Base-by-base conservation (phyloP, 2,113 vertebrate species). In the Poecile atricapillus region DNA sequence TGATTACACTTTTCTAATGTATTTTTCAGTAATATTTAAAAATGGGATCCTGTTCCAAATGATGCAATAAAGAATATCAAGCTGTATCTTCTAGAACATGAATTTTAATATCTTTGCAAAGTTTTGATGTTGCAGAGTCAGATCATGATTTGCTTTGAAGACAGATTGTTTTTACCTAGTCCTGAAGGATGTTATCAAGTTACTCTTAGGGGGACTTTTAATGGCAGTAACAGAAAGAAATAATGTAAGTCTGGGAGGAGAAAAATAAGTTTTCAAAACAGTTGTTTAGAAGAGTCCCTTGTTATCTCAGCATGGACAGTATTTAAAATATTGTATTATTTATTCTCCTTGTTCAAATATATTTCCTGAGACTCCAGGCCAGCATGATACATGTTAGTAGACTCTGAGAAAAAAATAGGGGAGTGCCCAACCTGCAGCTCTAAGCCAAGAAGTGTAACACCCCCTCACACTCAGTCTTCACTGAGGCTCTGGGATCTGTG, bases 1-100 rank as follows among this genome's bases (percentile, higher is more conserved):
- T 24, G 28, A 82, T 89, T 89, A 46, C 7, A 25, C 15, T 89
- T 90, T 81, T 78, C 37, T 87, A 67, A 73, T 73, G 15, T 27
- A 76, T 93, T 91, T 95, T 95, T 85, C 39, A 79, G 50, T 90
- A 85, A 74, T 37, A 65, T 78, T 91, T 94, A 35, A 93, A 89
- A 94, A 69, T 25, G 18, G 9, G 11, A 63, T 95, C 47, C 12
- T 90, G 81, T 83, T 90, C 30, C 56, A 90, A 86, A 89, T 60
- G 41, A 68, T 86, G n/a, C 33, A 52, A 71, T 86, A 78, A 91
- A 56, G 24, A 90, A 33, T 77, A 77, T 78, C 47, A 96, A 68
- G 21, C 56, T 71, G 30, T 15, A 33, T 78, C n/a, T 91, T 90
- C 79, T 71, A 83, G 41, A 93, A 68, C 41, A 81, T 60, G 41